phyloP scores from a whole-genome alignment of 2,888 invertebrate genomes.

The Ichneumoninae sp. region DNA sequence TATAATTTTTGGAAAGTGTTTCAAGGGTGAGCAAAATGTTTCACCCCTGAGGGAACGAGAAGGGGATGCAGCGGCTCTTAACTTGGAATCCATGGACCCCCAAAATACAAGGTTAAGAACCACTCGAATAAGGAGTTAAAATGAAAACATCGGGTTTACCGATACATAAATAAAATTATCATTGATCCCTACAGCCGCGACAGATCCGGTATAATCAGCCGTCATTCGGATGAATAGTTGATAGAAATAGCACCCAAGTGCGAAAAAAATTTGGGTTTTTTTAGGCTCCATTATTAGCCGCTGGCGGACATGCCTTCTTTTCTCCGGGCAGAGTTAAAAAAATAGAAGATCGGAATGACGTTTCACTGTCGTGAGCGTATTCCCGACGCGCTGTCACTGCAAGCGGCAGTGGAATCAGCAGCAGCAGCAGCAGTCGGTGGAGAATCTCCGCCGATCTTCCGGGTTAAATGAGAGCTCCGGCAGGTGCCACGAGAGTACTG shows the following conservation, averaged over 20 bases:
- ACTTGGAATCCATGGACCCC: no score
- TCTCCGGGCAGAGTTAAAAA: not conserved
- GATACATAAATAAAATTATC: no score
- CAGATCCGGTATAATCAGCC: not conserved
- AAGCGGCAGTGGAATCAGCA: slow-evolving; percentile 31
- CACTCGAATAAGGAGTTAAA: no score
- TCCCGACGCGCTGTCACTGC: slow-evolving; percentile 27
- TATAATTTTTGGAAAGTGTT: no score
- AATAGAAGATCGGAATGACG: slow-evolving; percentile 2
- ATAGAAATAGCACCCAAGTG: not conserved
- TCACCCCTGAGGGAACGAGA: no score
- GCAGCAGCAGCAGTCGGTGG: slow-evolving; percentile 25
- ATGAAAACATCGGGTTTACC: no score
- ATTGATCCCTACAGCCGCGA: no score
- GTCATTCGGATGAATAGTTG: not conserved
- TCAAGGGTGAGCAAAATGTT: no score
- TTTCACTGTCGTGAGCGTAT: not conserved
- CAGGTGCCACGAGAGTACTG: slow-evolving; percentile 52
- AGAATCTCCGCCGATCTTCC: slow-evolving; percentile 44
- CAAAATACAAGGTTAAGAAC: no score
- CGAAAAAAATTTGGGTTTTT: not conserved
- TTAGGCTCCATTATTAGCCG: not conserved
- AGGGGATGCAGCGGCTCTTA: no score
- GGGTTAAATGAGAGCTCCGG: slow-evolving; percentile 53
- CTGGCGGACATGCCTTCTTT: not conserved